Percentiles rank a stretch among this genome's conserved stretches.
Conservation (phyloP, 2,113 vertebrate species). For the human region GRCh38 chr21:17610001-17610500, state of each 20-base stretch:
- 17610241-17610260: neutral
- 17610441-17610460: slow-evolving; percentile 12
- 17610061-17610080: neutral
- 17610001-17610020: neutral
- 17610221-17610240: slow-evolving; percentile 7
- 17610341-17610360: neutral
- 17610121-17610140: neutral
- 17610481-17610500: slow-evolving; percentile 31
- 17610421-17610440: neutral
- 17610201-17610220: neutral
- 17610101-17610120: neutral
- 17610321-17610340: neutral
- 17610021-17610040: neutral
- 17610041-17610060: neutral
- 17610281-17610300: neutral
- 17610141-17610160: neutral
- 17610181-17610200: neutral
- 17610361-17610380: neutral
- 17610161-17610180: neutral
- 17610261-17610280: neutral
- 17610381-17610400: neutral
- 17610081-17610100: neutral
- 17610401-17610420: neutral
- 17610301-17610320: neutral
- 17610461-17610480: neutral